Evolutionary conservation across 2,888 invertebrate species (phyloP), one percentile per base, ranked within the genome.

Genomic region (Athetis lepigone): DNA sequence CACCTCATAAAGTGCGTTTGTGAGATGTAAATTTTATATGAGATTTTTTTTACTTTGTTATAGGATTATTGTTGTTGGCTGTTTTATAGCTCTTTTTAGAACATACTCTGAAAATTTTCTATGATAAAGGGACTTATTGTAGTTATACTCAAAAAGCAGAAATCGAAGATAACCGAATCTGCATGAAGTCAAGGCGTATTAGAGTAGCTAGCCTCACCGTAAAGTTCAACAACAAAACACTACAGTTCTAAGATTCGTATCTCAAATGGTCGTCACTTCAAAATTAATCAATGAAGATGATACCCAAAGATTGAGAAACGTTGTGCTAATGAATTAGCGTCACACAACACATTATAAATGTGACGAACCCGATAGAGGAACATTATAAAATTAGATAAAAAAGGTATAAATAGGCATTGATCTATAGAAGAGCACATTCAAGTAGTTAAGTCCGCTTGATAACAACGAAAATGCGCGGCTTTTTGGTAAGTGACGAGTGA

Each of bases 371-470:
- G 86, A 87, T 84, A 85, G 84, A 84, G 83, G 87, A 85, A 86
- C 88, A 85, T 87, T 87, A 85, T 90, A 83, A 90, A 90, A 90
- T 89, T 87, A 87, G 86, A 87, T 86, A 88, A 92, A 92, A 91
- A 93, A 88, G 88, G 90, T 94, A 94, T 94, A 94, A 90, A 94
- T 92, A 94, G 88, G 88, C 86, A 84, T 85, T 85, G 85, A 82
- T 85, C 82, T 83, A 87, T 84, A 83, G 86, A 82, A 86, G 82
- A 88, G 79, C 89, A 91, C 93, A 94, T 90, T 94, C 89, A 86
- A 84, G 84, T 87, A 79, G 87, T 86, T 82, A 85, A 84, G 82
- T 84, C 81, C 88, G 86, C 85, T 85, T 83, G 88, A 88, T 84
- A 82, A 85, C 84, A 87, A 89, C 90, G 83, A 85, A 89, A 90